Conservation (phyloP, 2,113 vertebrate genomes). For the Clarias batrachus region DNA sequence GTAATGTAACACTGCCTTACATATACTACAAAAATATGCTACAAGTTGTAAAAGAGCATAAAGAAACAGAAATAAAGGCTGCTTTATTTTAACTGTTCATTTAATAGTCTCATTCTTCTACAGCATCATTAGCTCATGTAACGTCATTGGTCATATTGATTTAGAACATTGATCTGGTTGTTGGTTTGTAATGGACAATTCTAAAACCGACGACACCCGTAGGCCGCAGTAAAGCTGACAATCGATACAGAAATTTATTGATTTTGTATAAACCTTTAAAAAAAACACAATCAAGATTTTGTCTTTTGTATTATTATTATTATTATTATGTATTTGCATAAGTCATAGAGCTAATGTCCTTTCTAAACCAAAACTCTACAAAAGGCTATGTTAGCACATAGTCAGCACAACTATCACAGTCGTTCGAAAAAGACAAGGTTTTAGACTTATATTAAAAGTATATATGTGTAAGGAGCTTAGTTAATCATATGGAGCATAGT, state of each 20-base stretch:
- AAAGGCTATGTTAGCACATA: not conserved
- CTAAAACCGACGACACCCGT: slow-evolving; percentile 30
- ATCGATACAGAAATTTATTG: slow-evolving; percentile 35
- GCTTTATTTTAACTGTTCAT: not conserved
- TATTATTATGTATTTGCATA: not conserved
- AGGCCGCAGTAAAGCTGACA: slow-evolving; percentile 23
- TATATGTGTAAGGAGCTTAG: too few relatives aligned
- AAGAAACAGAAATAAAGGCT: not conserved
- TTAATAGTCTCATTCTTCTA: slow-evolving; percentile 1
- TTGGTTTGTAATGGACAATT: slow-evolving; percentile 51
- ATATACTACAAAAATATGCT: not conserved
- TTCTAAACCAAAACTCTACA: not conserved
- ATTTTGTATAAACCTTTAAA: slow-evolving; percentile 21
- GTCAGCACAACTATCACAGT: not conserved
- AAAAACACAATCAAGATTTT: slow-evolving; percentile 5
- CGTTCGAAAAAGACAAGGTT: not conserved
- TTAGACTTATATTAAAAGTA: not conserved
- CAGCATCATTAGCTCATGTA: slow-evolving; percentile 40
- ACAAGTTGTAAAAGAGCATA: not conserved
- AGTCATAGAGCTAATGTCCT: not conserved
- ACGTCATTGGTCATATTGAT: slow-evolving; percentile 45
- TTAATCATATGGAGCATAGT: too few relatives aligned
- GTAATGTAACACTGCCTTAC: not conserved
- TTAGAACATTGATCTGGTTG: slow-evolving; percentile 43
- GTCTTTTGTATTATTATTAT: not conserved